Percentiles rank a stretch among this genome's conserved stretches.
phyloP scores from a whole-genome alignment of 2,797 vertebrate genomes.

The Pogonophryne albipinna region DNA sequence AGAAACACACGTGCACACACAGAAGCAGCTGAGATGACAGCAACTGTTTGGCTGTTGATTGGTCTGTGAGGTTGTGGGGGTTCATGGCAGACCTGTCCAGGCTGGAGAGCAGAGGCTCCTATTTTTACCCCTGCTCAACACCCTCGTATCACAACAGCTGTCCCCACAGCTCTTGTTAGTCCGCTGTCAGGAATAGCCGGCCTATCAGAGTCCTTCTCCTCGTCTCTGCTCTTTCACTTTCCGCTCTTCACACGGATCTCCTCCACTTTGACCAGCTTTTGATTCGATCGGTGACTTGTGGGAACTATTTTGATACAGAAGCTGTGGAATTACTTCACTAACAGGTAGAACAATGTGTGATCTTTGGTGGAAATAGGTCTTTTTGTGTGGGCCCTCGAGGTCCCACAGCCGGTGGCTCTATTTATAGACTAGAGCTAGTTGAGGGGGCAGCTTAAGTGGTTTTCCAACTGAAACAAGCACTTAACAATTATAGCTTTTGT shows the following conservation, averaged over 20 bases:
- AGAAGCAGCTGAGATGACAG: slow-evolving; percentile 69
- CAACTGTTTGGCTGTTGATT: slow-evolving; percentile 66
- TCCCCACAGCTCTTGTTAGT: slow-evolving; percentile 79
- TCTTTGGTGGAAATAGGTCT: slow-evolving; percentile 3
- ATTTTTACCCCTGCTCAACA: slow-evolving; percentile 89
- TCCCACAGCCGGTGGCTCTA: slow-evolving; percentile 62
- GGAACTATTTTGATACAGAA: slow-evolving; percentile 25
- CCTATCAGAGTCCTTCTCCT: slow-evolving; percentile 56
- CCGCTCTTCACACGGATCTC: slow-evolving; percentile 44
- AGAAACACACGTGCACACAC: slow-evolving; percentile 3
- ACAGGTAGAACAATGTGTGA: slow-evolving; percentile 53
- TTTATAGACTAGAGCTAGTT: slow-evolving; percentile 73
- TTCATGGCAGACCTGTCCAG: slow-evolving; percentile 28
- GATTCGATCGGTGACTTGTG: slow-evolving; percentile 29
- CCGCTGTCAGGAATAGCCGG: slow-evolving; percentile 78
- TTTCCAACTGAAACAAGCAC: slow-evolving; percentile 42
- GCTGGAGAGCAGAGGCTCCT: slow-evolving; percentile 76
- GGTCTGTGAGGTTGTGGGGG: slow-evolving; percentile 53
- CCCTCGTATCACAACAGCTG: slow-evolving; percentile 91
- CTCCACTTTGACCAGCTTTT: slow-evolving; percentile 34
- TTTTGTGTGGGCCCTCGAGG: slow-evolving; percentile 22
- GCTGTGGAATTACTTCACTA: slow-evolving; percentile 42
- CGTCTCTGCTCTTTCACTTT: slow-evolving; percentile 41
- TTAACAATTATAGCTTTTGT: slow-evolving; percentile 20
- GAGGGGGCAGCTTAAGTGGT: slow-evolving; percentile 10